Conservation (phyloP, 2,113 vertebrate genomes). For the Gasterosteus nipponicus region DNA sequence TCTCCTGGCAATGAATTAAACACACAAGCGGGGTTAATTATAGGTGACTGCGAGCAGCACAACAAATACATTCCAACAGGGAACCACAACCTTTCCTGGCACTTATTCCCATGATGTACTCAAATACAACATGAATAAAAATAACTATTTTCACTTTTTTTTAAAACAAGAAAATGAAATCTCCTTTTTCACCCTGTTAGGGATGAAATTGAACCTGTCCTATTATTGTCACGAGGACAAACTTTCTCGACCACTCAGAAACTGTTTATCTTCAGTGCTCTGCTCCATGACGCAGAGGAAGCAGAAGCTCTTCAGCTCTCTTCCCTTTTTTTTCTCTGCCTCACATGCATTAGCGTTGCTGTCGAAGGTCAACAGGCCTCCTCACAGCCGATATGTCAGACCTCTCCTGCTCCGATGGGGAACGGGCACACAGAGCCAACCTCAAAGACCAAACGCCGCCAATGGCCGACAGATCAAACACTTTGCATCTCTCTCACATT, state of each 20-base stretch:
- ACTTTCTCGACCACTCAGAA: background rate
- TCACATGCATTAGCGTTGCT: slow-evolving; percentile 47
- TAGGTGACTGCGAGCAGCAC: background rate
- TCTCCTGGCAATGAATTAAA: background rate
- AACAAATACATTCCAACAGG: background rate
- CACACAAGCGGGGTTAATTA: background rate
- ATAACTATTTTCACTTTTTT: background rate
- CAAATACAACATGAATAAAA: background rate
- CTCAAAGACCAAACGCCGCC: background rate
- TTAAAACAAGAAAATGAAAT: background rate
- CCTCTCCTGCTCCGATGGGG: slow-evolving; percentile 37
- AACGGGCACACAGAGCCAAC: slow-evolving; percentile 2
- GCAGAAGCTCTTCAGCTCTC: background rate
- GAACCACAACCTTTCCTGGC: background rate
- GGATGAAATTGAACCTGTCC: background rate
- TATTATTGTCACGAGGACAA: background rate
- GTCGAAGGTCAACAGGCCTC: slow-evolving; percentile 52
- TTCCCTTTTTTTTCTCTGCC: slow-evolving; percentile 1
- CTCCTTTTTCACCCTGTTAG: background rate
- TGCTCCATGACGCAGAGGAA: background rate
- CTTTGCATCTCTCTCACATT: slow-evolving; percentile 14
- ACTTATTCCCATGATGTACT: background rate
- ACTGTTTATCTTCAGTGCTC: background rate
- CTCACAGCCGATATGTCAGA: background rate
- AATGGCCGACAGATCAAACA: slow-evolving; percentile 27